Percentiles rank a stretch among this genome's conserved stretches.
Evolutionary conservation across 2,113 vertebrate genomes (phyloP).

Genomic region (Poeciliopsis occidentalis): DNA sequence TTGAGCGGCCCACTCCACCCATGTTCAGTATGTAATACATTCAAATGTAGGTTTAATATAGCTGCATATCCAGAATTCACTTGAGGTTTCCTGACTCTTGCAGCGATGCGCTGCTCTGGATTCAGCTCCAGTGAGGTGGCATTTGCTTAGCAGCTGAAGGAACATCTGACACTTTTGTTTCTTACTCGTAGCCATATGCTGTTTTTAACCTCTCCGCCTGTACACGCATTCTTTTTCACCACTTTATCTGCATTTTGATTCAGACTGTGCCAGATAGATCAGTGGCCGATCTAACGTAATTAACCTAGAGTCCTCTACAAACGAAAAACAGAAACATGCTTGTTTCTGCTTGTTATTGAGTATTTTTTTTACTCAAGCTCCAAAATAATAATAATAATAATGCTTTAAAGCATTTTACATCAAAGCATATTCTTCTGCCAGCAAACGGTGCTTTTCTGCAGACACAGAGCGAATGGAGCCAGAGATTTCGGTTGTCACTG

Average conservation of each 20-base stretch:
- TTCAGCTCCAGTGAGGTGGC: conserved; percentile 48
- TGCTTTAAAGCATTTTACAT: neutral
- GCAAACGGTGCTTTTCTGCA: no score
- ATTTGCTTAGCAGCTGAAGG: conserved; percentile 63
- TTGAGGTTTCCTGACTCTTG: conserved; percentile 36
- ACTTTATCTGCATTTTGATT: neutral
- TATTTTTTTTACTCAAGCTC: neutral
- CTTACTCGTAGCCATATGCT: conserved; percentile 27
- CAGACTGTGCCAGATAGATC: neutral
- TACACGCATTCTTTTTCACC: neutral
- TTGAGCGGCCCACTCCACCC: conserved; percentile 18
- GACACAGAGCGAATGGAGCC: no score
- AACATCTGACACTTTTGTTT: conserved; percentile 44
- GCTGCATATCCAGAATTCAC: conserved; percentile 51
- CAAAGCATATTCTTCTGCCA: no score
- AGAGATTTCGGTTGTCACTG: no score
- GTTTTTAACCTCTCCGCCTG: neutral
- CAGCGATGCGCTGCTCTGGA: conserved; percentile 25
- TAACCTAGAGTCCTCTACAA: neutral
- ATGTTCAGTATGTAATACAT: conserved; percentile 35
- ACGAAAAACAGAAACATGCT: neutral
- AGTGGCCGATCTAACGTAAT: neutral
- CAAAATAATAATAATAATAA: neutral
- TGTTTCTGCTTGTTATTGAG: neutral
- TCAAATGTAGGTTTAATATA: conserved; percentile 57